These are phyloP conservation scores for Tamias sibiricus DNA, from an alignment of 2,113 vertebrate species.

Conservation along the genomic window DNA sequence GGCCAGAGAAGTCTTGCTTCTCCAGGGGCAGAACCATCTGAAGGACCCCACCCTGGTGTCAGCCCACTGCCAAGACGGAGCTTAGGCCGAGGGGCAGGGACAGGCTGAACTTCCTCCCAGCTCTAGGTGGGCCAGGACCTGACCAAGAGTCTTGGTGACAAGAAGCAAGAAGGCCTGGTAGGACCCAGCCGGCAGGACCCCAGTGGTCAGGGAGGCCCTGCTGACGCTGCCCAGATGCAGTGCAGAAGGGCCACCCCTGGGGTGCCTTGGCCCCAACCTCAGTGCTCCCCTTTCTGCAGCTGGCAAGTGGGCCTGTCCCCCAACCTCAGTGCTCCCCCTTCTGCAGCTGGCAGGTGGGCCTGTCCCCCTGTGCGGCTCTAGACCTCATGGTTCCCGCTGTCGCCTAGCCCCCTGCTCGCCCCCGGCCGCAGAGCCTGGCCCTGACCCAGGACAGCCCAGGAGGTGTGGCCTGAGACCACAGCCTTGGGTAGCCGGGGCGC, in stretches of 20 bases:
- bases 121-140: not conserved
- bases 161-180: not conserved
- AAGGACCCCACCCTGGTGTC: accelerated
- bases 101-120: accelerated
- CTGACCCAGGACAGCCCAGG: too few relatives aligned
- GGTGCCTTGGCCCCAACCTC: too few relatives aligned
- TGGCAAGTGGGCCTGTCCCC: too few relatives aligned
- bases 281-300: too few relatives aligned
- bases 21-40: not conserved
- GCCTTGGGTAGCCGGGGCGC: too few relatives aligned
- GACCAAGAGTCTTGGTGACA: not conserved
- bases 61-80: not conserved
- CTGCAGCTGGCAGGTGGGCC: too few relatives aligned
- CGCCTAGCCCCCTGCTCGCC: too few relatives aligned
- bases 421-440: too few relatives aligned
- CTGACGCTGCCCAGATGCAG: not conserved
- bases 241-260: not conserved
- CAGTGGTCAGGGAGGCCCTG: not conserved
- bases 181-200: accelerated
- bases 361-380: too few relatives aligned
- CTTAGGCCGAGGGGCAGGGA: not conserved
- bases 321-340: too few relatives aligned
- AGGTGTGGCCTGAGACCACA: too few relatives aligned
- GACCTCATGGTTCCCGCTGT: too few relatives aligned
- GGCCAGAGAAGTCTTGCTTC: not conserved